phyloP scores from a whole-genome alignment of 2,797 vertebrate genomes.

The Anisognathus igniventris region DNA sequence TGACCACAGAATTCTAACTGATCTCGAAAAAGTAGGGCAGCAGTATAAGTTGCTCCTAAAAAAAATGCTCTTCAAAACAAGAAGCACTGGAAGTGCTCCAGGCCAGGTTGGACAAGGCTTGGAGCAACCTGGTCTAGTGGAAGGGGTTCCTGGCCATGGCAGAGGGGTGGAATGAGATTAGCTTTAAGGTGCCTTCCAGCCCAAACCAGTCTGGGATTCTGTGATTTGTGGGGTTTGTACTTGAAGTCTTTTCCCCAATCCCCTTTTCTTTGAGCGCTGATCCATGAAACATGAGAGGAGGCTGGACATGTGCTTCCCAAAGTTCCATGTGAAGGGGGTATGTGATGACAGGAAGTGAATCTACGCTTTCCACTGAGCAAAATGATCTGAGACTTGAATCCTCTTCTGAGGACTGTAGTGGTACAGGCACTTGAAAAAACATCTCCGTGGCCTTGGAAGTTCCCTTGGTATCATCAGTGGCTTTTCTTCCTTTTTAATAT shows the following conservation, averaged over 20 bases:
- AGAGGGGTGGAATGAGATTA: neutral
- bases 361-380: neutral
- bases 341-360: neutral
- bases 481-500: neutral
- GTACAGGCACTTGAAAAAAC: neutral
- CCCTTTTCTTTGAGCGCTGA: neutral
- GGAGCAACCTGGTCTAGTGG: neutral
- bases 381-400: neutral
- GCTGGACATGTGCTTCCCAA: neutral
- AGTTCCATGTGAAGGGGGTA: neutral
- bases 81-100: neutral
- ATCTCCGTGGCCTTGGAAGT: fast-evolving
- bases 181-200: neutral
- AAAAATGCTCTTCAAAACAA: neutral
- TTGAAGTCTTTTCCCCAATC: neutral
- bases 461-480: neutral
- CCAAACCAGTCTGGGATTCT: neutral
- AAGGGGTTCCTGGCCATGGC: neutral
- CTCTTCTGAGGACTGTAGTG: neutral
- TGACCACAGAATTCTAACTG: neutral
- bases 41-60: neutral
- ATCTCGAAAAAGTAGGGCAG: neutral
- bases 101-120: neutral
- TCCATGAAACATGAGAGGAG: neutral
- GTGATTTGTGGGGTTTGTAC: neutral